Percentiles rank a stretch among this genome's conserved stretches.
phyloP scores from a whole-genome alignment of 1,140 invertebrate species.

The Lordiphosa stackelbergi region DNA sequence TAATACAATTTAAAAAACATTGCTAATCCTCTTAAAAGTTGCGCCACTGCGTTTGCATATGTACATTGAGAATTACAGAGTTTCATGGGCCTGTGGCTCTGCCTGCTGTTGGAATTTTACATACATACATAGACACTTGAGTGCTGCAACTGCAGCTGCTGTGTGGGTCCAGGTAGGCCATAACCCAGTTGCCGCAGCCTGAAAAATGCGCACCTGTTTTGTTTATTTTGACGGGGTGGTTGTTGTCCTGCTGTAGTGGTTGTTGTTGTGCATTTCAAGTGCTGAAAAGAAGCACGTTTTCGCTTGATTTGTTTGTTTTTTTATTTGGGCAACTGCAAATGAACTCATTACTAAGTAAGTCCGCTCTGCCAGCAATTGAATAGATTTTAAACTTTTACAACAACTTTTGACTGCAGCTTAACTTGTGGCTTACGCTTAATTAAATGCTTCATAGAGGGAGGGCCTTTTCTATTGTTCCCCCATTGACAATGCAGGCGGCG shows the following conservation, averaged over 20 bases:
- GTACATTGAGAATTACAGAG: no score
- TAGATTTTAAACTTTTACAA: conserved; percentile 52
- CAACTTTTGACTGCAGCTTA: conserved; percentile 62
- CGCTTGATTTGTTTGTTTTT: conserved; percentile 3
- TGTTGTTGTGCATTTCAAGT: conserved; percentile 57
- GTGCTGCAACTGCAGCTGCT: no score
- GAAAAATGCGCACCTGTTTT: conserved; percentile 70
- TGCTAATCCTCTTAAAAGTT: no score
- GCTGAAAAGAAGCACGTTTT: conserved; percentile 23
- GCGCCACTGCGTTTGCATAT: no score
- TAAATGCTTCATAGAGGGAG: conserved; percentile 48
- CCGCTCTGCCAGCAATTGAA: conserved; percentile 38
- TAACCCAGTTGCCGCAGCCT: conserved; percentile 9
- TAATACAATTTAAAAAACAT: no score
- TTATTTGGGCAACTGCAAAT: conserved; percentile 2
- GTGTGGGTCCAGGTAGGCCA: no score
- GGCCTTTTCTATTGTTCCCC: conserved; percentile 24
- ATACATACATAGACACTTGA: neutral
- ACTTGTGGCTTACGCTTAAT: conserved; percentile 58
- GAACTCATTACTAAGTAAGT: conserved; percentile 61
- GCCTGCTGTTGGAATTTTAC: no score
- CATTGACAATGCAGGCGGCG: conserved; percentile 56
- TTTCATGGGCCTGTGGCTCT: no score
- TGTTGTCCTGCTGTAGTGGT: conserved; percentile 28
- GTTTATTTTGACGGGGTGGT: conserved; percentile 59